Percentiles rank a stretch among this genome's conserved stretches.
Evolutionary conservation across 2,113 vertebrate species (phyloP).

Genomic region (Anthoscopus minutus): DNA sequence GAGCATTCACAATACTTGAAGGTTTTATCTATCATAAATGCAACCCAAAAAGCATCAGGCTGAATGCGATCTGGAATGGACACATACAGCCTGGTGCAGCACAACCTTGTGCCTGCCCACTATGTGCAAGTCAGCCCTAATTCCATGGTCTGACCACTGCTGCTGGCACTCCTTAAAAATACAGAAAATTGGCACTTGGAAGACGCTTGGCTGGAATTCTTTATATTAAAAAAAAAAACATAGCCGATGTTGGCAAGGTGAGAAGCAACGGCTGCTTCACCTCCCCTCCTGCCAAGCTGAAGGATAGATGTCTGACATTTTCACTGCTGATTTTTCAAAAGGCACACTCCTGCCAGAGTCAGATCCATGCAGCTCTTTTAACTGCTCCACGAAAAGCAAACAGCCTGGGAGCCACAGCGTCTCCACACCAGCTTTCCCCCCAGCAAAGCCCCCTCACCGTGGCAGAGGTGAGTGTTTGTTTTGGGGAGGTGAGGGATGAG

Average conservation of each 20-base stretch:
- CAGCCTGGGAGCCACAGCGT: background rate
- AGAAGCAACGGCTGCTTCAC: background rate
- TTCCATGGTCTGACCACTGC: rapidly evolving
- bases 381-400: background rate
- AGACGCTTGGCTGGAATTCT: background rate
- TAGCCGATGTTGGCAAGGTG: background rate
- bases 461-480: background rate
- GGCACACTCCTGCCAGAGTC: background rate
- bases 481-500: background rate
- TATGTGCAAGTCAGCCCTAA: background rate
- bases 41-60: background rate
- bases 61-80: background rate
- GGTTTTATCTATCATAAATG: background rate
- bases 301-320: background rate
- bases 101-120: background rate
- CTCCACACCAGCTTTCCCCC: background rate
- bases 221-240: background rate
- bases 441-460: background rate
- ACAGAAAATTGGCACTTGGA: background rate
- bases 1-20: background rate
- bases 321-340: background rate
- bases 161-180: background rate
- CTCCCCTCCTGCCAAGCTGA: background rate
- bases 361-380: background rate
- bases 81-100: background rate